Base-by-base conservation (phyloP, 2,797 vertebrate genomes). In the Naso thynnoides region DNA sequence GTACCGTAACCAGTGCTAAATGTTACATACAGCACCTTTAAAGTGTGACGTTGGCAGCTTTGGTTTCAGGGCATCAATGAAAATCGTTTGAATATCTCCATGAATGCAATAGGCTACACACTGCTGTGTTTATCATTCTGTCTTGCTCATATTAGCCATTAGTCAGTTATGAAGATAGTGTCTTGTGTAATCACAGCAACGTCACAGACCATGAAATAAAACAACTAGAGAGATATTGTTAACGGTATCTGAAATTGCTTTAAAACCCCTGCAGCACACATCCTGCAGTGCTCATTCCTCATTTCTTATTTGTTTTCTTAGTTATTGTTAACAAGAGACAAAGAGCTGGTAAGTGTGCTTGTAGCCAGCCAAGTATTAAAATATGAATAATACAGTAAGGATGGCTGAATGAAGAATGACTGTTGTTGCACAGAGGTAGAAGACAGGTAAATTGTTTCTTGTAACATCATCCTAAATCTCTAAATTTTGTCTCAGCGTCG, bases 211-310 rank as follows among this genome's bases (percentile, higher is more conserved):
- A 26, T 58, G 6, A 77, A 59, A 68, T 27, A 36, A 68, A 59
- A 23, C 13, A 48, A 2, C 16, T 11, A 9, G 23, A 26, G 57
- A 50, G 19, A 7, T 38, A 26, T 71, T 59, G 4, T 21, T n/a
- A 24, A n/a, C 14, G 8, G 26, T 9, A 15, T 42, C 10, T 49
- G 2, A 64, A 52, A 79, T 76, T 80, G 69, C 41, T 80, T 19
- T 60, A 83, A 77, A 75, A 73, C 66, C 23, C 24, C 39, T 48
- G 19, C 3, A 52, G 24, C 18, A 36, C 9, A 54, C 29, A n/a
- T n/a, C n/a, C 24, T 53, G 56, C 42, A 47, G 1, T 18, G 2
- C 47, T 4, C 27, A 50, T 52, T 27, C 8, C 38, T 68, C 24
- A 29, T 1, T 8, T 54, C 2, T 16, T 74, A 36, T 47, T 78